Evolutionary conservation across 2,888 invertebrate genomes (phyloP).

Genomic region (Chrysopilus asiliformis): DNA sequence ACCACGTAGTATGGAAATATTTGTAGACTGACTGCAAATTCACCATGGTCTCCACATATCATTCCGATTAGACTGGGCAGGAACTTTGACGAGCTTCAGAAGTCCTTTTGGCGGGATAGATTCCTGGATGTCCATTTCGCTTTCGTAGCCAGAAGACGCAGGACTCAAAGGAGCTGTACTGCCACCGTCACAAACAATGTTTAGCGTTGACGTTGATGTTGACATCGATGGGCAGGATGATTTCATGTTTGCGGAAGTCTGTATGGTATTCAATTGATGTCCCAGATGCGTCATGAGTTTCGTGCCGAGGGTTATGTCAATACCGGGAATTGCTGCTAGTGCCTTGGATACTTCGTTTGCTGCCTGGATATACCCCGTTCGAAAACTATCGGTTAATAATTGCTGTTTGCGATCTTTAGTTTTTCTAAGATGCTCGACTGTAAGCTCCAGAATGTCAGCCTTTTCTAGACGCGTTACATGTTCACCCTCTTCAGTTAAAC

Average conservation of each 20-base stretch:
- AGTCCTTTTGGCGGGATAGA: not conserved
- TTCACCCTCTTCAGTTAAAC: conserved; percentile 48
- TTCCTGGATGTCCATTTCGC: conserved; percentile 18
- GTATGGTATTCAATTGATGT: conserved; percentile 52
- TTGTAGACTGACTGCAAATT: no score
- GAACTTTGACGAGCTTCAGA: not conserved
- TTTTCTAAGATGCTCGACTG: conserved; percentile 72
- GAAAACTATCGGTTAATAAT: conserved; percentile 52
- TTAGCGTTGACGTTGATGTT: conserved; percentile 2
- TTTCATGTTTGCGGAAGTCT: not conserved
- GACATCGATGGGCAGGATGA: not conserved
- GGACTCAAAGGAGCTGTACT: conserved; percentile 21
- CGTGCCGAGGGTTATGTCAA: conserved; percentile 73
- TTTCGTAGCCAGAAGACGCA: conserved; percentile 32
- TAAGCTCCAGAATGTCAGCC: conserved; percentile 78
- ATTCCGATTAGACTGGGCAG: not conserved
- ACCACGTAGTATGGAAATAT: no score
- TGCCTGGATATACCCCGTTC: conserved; percentile 78
- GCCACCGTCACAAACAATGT: conserved; percentile 1
- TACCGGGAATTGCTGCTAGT: conserved; percentile 69
- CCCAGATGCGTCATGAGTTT: conserved; percentile 83
- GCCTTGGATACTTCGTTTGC: conserved; percentile 81
- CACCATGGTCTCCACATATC: not conserved
- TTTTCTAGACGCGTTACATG: conserved; percentile 79
- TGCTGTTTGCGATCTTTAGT: conserved; percentile 50